A percentile compares a stretch with the other conserved stretches of the same genome.
phyloP scores from a whole-genome alignment of 2,888 invertebrate species.

The Volucella bombylans region DNA sequence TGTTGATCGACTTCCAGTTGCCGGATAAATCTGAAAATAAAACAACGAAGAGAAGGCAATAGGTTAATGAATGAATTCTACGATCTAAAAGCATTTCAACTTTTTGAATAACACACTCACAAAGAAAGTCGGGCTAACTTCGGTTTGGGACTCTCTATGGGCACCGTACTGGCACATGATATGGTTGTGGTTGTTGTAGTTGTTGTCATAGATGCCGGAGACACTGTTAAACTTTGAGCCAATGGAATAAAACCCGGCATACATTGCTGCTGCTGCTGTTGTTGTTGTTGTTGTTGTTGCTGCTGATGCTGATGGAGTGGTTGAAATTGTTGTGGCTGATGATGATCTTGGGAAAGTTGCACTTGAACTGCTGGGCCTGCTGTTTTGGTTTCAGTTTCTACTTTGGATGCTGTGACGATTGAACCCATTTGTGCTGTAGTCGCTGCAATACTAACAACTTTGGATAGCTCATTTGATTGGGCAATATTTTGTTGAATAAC shows the following conservation, averaged over 20 bases:
- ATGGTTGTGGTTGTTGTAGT: constrained; percentile 74
- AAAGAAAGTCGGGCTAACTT: constrained; percentile 83
- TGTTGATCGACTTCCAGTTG: constrained; percentile 90
- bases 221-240: constrained; percentile 45
- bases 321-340: constrained; percentile 34
- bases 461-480: constrained; percentile 51
- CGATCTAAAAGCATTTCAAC: constrained; percentile 51
- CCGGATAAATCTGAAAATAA: constrained; percentile 86
- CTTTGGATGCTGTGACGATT: constrained; percentile 33
- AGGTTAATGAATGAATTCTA: constrained; percentile 52
- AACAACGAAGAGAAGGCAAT: constrained; percentile 57
- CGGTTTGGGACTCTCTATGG: constrained; percentile 81
- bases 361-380: not conserved
- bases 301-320: constrained; percentile 53
- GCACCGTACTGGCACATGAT: constrained; percentile 76
- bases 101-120: constrained; percentile 82
- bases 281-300: constrained; percentile 61
- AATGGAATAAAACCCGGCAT: constrained; percentile 42
- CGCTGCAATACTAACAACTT: constrained; percentile 29
- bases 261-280: constrained; percentile 61
- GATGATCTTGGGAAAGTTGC: not conserved
- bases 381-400: constrained; percentile 50
- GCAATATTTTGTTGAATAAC: constrained; percentile 60
- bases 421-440: constrained; percentile 51
- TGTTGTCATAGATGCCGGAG: constrained; percentile 49